These are phyloP conservation scores for Heteromormyrus szaboi DNA, from an alignment of 2,797 vertebrate species.

Conservation along the genomic window DNA sequence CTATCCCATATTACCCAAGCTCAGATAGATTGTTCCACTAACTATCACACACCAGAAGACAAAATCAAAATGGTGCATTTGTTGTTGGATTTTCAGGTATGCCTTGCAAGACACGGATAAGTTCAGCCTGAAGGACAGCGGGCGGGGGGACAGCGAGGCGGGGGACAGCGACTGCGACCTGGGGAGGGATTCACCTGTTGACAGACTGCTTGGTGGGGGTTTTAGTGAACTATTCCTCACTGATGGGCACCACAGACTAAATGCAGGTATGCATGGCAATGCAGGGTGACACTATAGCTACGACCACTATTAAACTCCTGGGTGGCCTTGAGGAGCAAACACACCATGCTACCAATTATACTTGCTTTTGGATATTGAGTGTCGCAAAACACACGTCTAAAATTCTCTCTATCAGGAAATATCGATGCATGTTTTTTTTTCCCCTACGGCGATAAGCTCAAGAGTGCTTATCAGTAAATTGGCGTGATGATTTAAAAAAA, in stretches of 20 bases:
- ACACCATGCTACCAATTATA: neutral
- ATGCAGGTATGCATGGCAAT: conserved; percentile 77
- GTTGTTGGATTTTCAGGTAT: conserved; percentile 62
- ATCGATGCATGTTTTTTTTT: conserved; percentile 19
- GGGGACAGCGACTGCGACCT: conserved; percentile 97
- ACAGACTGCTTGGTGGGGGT: conserved; percentile 89
- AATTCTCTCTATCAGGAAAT: conserved; percentile 9
- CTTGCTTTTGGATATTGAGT: neutral
- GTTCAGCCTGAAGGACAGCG: conserved; percentile 97
- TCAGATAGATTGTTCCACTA: conserved; percentile 11
- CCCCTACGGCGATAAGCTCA: conserved; percentile 22
- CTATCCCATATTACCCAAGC: neutral
- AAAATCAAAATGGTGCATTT: neutral
- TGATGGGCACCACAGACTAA: conserved; percentile 80
- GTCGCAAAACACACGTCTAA: conserved; percentile 5
- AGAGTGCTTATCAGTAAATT: conserved; percentile 33
- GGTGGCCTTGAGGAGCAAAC: neutral
- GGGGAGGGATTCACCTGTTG: conserved; percentile 91
- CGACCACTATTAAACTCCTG: neutral
- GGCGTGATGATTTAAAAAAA: conserved; percentile 20
- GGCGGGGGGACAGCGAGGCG: conserved; percentile 92
- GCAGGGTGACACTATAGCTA: conserved; percentile 10
- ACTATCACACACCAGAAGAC: neutral
- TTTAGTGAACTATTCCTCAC: conserved; percentile 89
- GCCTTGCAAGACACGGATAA: conserved; percentile 98